Percentiles rank a stretch among this genome's conserved stretches.
These are phyloP conservation scores for Tapirus indicus DNA, from an alignment of 2,797 vertebrate genomes.

Conservation along the genomic window DNA sequence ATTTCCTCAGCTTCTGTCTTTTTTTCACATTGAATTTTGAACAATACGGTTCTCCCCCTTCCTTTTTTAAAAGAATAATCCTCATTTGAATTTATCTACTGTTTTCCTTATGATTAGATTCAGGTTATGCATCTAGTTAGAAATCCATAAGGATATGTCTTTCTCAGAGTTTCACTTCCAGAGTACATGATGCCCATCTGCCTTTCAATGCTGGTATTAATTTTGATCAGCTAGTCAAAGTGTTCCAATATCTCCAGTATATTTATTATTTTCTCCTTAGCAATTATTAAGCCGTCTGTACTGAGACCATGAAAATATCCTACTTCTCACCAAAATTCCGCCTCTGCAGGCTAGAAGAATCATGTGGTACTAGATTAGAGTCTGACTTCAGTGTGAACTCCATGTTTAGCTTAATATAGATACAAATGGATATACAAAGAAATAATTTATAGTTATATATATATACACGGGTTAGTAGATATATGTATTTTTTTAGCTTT, in stretches of 20 bases:
- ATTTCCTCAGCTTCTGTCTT: neutral
- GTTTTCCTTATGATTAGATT: neutral
- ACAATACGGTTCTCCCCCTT: neutral
- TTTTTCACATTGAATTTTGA: neutral
- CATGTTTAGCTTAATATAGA: neutral
- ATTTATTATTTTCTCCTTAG: conserved; percentile 12
- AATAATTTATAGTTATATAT: neutral
- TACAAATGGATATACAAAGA: neutral
- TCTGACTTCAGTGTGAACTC: neutral
- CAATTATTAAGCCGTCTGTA: neutral
- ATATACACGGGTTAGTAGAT: neutral
- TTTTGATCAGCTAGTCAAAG: neutral
- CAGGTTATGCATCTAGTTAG: neutral
- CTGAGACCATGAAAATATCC: neutral
- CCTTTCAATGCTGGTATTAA: neutral
- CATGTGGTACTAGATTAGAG: neutral
- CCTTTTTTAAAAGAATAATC: neutral
- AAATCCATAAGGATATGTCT: neutral
- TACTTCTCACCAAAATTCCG: neutral
- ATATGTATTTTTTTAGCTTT: neutral
- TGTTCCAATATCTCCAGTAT: neutral
- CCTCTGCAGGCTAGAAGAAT: neutral
- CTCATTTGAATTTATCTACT: conserved; percentile 25
- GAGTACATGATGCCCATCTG: neutral
- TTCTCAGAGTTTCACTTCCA: neutral